phyloP scores from a whole-genome alignment of 2,113 vertebrate species.

The Phyllopteryx taeniolatus region DNA sequence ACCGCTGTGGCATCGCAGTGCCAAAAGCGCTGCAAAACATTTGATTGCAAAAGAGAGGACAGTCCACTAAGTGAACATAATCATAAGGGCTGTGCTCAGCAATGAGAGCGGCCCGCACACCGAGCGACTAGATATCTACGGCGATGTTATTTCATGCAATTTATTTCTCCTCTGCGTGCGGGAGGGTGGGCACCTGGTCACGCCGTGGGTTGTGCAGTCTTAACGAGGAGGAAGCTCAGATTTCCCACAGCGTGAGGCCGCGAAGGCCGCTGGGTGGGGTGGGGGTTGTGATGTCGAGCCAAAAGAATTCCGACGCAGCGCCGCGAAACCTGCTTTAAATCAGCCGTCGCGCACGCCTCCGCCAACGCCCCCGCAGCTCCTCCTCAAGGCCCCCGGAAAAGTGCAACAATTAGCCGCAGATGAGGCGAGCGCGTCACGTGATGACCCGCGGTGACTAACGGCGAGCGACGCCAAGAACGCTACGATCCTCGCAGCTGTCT shows the following conservation, averaged over 20 bases:
- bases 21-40: not conserved
- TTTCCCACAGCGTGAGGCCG: conserved; percentile 41
- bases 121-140: not conserved
- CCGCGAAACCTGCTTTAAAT: conserved; percentile 31
- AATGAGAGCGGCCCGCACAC: not conserved
- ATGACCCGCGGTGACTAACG: not conserved
- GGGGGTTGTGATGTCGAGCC: not conserved
- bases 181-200: conserved; percentile 60
- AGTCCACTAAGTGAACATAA: too few species aligned
- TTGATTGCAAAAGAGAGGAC: too few species aligned
- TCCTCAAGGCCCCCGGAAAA: not conserved
- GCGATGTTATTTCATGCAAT: too few species aligned
- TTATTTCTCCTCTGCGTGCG: conserved; percentile 78
- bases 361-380: not conserved
- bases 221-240: conserved; percentile 59
- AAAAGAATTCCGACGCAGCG: conserved; percentile 11
- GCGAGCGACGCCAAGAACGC: conserved; percentile 34
- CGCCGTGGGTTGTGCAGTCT: conserved; percentile 66
- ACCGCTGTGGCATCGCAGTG: too few species aligned
- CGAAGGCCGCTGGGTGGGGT: not conserved
- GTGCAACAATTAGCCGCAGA: conserved; percentile 4
- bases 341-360: not conserved
- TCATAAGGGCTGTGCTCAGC: too few species aligned
- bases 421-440: not conserved
- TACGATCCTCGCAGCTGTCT: conserved; percentile 54